These are phyloP conservation scores for Ophioninae sp. DNA, from an alignment of 2,888 invertebrate species.

Conservation along the genomic window DNA sequence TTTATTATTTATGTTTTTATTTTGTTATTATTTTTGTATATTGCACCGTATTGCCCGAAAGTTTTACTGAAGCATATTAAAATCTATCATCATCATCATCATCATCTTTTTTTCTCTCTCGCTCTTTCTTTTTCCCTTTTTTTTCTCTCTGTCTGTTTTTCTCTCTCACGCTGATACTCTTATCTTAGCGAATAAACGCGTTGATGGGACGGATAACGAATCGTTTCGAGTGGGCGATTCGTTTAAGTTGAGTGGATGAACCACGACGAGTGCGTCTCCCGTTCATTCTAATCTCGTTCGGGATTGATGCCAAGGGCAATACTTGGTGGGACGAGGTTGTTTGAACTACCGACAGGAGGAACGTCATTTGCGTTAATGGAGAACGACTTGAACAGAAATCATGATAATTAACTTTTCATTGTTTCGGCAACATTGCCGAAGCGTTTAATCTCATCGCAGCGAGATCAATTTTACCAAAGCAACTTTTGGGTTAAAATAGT, in stretches of 20 bases:
- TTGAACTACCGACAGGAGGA: constrained; percentile 14
- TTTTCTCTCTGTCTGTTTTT: constrained; percentile 1
- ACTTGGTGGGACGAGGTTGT: constrained; percentile 24
- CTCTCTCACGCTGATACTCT: constrained; percentile 55
- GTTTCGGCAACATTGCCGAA: not conserved
- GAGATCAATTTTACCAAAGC: not conserved
- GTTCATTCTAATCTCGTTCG: constrained; percentile 50
- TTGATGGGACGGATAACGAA: constrained; percentile 68
- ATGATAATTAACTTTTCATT: constrained; percentile 13
- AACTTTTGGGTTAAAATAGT: not conserved
- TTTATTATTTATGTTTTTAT: too few relatives aligned
- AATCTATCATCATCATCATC: too few relatives aligned
- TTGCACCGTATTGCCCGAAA: too few relatives aligned
- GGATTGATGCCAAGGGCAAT: constrained; percentile 69
- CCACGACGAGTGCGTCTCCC: constrained; percentile 40
- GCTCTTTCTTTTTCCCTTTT: not conserved
- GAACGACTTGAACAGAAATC: not conserved
- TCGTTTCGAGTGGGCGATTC: constrained; percentile 72
- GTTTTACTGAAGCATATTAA: too few relatives aligned
- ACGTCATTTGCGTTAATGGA: constrained; percentile 10
- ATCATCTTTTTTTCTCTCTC: not conserved
- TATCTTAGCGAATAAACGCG: constrained; percentile 56
- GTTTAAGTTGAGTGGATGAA: constrained; percentile 63
- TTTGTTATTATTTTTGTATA: too few relatives aligned
- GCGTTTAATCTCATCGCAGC: not conserved